Evolutionary conservation across 2,113 vertebrate genomes (phyloP).

Genomic region (Addax nasomaculatus): DNA sequence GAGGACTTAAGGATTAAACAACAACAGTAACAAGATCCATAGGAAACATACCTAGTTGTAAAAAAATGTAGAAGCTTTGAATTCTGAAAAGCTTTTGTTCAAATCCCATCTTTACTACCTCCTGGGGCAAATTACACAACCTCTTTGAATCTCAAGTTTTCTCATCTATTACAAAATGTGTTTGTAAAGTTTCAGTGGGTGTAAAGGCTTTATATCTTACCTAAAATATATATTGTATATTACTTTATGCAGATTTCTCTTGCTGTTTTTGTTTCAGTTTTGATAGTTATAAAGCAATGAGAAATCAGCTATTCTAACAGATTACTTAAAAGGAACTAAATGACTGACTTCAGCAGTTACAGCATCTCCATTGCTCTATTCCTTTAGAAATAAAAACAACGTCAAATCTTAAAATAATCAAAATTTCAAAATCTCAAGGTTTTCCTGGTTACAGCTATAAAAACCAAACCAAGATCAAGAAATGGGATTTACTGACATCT

Average conservation of each 20-base stretch:
- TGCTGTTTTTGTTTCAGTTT: not conserved
- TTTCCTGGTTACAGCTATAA: not conserved
- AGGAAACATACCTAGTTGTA: not conserved
- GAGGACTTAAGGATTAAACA: not conserved
- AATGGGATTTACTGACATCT: not conserved
- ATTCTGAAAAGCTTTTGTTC: not conserved
- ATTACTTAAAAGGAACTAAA: not conserved
- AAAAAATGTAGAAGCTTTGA: not conserved
- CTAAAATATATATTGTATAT: not conserved
- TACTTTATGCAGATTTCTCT: not conserved
- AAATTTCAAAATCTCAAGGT: not conserved
- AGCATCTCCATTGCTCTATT: not conserved
- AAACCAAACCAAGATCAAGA: not conserved
- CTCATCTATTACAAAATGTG: not conserved
- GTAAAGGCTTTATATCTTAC: not conserved
- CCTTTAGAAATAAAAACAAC: not conserved
- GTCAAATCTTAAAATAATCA: not conserved
- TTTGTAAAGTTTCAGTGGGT: not conserved
- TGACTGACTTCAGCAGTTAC: not conserved
- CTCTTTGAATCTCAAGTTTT: not conserved
- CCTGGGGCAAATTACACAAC: not conserved
- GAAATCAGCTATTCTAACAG: not conserved
- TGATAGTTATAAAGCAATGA: not conserved
- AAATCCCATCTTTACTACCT: not conserved
- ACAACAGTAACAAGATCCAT: not conserved